Conservation (phyloP, 2,888 invertebrate species). For the Andrena dorsata region DNA sequence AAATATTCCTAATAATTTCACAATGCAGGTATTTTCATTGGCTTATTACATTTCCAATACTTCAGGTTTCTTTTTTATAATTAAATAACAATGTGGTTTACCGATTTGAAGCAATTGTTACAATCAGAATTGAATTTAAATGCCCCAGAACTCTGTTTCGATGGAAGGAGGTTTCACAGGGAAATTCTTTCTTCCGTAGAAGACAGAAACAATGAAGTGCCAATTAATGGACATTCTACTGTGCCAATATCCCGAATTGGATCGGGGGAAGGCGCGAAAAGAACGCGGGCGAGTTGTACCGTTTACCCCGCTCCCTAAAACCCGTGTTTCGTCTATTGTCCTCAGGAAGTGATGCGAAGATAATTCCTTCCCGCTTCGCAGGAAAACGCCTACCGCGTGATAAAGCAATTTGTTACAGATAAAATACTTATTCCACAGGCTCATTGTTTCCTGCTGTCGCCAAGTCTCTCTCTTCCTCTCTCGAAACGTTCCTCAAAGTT, state of each 20-base stretch:
- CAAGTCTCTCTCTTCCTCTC: constrained; percentile 10
- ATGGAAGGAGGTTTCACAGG: too few relatives aligned
- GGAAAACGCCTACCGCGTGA: constrained; percentile 78
- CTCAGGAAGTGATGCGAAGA: constrained; percentile 68
- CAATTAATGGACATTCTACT: background rate
- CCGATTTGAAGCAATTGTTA: too few relatives aligned
- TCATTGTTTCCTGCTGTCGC: constrained; percentile 61
- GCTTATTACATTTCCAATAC: too few relatives aligned
- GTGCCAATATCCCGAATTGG: background rate
- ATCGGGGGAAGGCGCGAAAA: background rate
- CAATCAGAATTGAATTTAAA: too few relatives aligned
- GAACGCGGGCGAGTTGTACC: background rate
- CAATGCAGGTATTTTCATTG: too few relatives aligned
- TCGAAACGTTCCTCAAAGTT: background rate
- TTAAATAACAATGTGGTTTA: too few relatives aligned
- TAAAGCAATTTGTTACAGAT: constrained; percentile 72
- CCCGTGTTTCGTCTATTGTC: constrained; percentile 55
- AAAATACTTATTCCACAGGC: constrained; percentile 54
- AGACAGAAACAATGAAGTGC: background rate
- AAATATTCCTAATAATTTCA: too few relatives aligned
- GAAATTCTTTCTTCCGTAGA: background rate
- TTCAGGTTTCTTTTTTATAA: too few relatives aligned
- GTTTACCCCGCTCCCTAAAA: constrained; percentile 38
- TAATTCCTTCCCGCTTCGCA: constrained; percentile 75
- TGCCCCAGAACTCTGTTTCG: too few relatives aligned